Evolutionary conservation across 2,113 vertebrate genomes (phyloP).

Genomic region (Leptobrachium ailaonicum): DNA sequence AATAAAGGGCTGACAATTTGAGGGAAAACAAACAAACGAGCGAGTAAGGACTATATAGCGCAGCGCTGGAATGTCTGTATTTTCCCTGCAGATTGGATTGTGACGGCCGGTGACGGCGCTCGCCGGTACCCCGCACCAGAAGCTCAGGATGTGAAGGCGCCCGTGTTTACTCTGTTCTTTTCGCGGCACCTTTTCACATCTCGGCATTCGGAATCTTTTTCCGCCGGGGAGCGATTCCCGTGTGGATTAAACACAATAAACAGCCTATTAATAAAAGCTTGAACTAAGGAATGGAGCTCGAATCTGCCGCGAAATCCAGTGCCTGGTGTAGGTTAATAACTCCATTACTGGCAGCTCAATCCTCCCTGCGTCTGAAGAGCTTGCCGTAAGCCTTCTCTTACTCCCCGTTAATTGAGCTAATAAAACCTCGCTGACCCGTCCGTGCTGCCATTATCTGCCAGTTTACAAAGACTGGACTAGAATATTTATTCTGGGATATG

Average conservation of each 20-base stretch:
- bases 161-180: constrained; percentile 44
- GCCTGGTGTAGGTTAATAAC: constrained; percentile 95
- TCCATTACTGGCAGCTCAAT: constrained; percentile 92
- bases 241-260: constrained; percentile 78
- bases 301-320: constrained; percentile 63
- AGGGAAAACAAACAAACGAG: too few species aligned
- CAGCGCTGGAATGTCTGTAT: too few species aligned
- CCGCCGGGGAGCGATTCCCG: constrained; percentile 64
- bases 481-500: constrained; percentile 76
- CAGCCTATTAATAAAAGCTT: constrained; percentile 79
- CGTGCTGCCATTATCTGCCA: constrained; percentile 70
- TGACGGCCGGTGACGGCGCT: constrained; percentile 8
- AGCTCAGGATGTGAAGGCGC: constrained; percentile 45
- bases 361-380: constrained; percentile 83
- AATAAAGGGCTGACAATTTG: too few species aligned
- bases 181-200: constrained; percentile 50
- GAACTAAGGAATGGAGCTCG: constrained; percentile 74
- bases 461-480: constrained; percentile 78
- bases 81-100: background rate
- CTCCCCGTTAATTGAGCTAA: constrained; percentile 98
- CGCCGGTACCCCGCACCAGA: background rate
- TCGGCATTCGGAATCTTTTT: constrained; percentile 55
- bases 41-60: too few species aligned
- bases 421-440: constrained; percentile 84
- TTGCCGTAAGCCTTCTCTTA: constrained; percentile 87